A percentile compares a stretch with the other conserved stretches of the same genome.
Evolutionary conservation across 1,140 invertebrate species (phyloP).

Genomic region (Drosophila ironensis): DNA sequence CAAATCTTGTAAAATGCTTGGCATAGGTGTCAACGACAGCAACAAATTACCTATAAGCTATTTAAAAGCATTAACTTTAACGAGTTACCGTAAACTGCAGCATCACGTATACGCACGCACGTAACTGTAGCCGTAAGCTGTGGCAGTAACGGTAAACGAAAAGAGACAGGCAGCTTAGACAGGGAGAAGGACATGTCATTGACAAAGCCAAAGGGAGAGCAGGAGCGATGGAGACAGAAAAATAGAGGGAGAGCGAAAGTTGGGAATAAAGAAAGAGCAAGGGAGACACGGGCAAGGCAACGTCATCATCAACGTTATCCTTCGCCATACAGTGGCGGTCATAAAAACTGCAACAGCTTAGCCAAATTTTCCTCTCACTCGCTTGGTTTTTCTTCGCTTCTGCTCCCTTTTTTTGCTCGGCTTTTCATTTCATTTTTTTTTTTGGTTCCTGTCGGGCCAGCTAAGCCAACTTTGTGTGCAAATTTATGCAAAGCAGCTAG

Average conservation of each 20-base stretch:
- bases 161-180: conserved; percentile 10
- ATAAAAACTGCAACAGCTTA: conserved; percentile 58
- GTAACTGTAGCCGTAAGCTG: background rate
- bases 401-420: background rate
- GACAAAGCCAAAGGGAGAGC: conserved; percentile 34
- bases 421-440: background rate
- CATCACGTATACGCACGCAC: conserved; percentile 50
- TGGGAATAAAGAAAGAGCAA: background rate
- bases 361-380: conserved; percentile 26
- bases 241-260: background rate
- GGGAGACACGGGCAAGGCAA: conserved; percentile 24
- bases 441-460: background rate
- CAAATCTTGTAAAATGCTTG: conserved; percentile 58
- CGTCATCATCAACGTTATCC: conserved; percentile 37
- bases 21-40: conserved; percentile 54
- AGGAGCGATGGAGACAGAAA: conserved; percentile 1
- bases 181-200: conserved; percentile 48
- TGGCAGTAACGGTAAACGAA: background rate
- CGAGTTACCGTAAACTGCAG: conserved; percentile 66
- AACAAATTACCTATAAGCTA: conserved; percentile 59
- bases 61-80: conserved; percentile 60
- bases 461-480: conserved; percentile 23
- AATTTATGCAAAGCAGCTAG: conserved; percentile 53
- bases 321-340: conserved; percentile 49
- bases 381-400: background rate